Evolutionary conservation across 2,113 vertebrate genomes (phyloP).

Genomic region (Picathartes gymnocephalus): DNA sequence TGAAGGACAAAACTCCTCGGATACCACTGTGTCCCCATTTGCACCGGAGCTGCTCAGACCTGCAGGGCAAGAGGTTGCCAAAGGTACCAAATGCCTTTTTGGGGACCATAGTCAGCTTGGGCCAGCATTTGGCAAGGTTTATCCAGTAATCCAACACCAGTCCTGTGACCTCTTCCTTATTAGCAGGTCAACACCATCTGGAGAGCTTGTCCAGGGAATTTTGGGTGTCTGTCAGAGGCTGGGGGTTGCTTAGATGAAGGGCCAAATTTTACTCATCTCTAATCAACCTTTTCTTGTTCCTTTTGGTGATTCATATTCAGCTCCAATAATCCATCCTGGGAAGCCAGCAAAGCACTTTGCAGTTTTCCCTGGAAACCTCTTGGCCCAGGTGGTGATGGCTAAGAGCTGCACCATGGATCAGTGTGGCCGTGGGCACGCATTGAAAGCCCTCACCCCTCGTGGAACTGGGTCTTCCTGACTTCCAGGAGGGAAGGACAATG

Average conservation of each 20-base stretch:
- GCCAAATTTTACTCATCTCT: not conserved
- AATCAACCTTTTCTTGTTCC: rapidly evolving
- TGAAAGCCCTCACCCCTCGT: rapidly evolving
- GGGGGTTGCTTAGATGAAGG: not conserved
- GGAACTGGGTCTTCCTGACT: not conserved
- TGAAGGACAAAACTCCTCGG: not conserved
- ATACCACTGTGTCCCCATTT: rapidly evolving
- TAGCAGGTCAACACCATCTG: not conserved
- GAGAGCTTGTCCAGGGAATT: not conserved
- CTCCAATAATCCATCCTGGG: not conserved
- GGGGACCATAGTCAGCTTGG: not conserved
- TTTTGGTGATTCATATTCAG: not conserved
- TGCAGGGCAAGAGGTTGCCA: not conserved
- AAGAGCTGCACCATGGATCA: rapidly evolving
- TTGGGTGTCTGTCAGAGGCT: not conserved
- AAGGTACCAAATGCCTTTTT: not conserved
- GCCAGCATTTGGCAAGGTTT: not conserved
- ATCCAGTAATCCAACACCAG: not conserved
- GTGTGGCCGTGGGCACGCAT: rapidly evolving
- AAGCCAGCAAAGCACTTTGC: not conserved
- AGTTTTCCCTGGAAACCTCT: not conserved
- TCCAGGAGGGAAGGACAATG: not conserved
- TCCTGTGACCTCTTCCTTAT: not conserved
- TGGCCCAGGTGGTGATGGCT: not conserved
- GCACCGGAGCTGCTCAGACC: not conserved